Conservation (phyloP, 2,797 vertebrate species). For the Enteromius thamalakanensis region DNA sequence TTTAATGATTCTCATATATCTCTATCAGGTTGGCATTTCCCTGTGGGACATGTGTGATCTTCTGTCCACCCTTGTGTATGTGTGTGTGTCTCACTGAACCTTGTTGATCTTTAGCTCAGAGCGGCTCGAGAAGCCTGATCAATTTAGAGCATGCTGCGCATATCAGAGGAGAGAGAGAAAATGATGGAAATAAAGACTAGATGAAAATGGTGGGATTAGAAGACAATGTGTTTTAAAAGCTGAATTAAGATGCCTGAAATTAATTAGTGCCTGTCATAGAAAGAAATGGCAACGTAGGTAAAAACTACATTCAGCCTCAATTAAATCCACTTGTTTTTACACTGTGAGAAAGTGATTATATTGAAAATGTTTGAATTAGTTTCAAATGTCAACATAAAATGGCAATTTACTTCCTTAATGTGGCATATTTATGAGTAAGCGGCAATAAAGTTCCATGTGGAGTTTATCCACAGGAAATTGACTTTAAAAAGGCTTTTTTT, state of each 20-base stretch:
- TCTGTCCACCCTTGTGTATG: constrained; percentile 20
- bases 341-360: not conserved
- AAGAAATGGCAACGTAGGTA: constrained; percentile 34
- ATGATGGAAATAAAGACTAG: not conserved
- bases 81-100: not conserved
- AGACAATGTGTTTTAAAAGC: constrained; percentile 27
- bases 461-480: not conserved
- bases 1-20: constrained; percentile 43
- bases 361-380: not conserved
- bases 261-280: constrained; percentile 42
- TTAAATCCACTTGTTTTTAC: constrained; percentile 27
- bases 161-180: constrained; percentile 1
- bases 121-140: constrained; percentile 15
- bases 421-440: not conserved
- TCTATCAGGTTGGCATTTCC: constrained; percentile 36
- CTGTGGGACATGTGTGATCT: constrained; percentile 13
- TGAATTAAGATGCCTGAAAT: constrained; percentile 37
- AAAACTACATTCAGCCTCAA: constrained; percentile 19
- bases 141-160: constrained; percentile 32
- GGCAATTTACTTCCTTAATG: not conserved
- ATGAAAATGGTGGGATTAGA: constrained; percentile 6
- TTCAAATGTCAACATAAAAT: not conserved
- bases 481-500: constrained; percentile 7
- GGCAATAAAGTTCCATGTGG: too few relatives aligned
- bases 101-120: not conserved